Percentiles rank a stretch among this genome's conserved stretches.
Evolutionary conservation across 92 coral and sea anemone genomes (phyloP).

Genomic region (Porites evermanni): DNA sequence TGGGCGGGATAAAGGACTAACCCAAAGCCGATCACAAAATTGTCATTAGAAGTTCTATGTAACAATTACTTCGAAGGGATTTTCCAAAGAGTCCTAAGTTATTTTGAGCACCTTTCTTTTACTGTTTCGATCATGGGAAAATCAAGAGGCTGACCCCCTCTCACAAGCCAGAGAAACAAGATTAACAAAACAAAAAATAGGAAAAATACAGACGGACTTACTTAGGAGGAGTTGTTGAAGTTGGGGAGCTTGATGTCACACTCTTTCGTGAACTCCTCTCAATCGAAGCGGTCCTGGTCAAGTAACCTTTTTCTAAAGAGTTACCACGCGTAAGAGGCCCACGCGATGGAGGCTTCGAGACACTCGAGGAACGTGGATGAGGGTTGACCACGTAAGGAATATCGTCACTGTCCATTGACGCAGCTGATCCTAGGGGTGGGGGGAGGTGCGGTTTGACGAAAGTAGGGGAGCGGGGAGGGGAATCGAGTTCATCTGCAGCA

Average conservation of each 20-base stretch:
- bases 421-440: slow-evolving; percentile 85
- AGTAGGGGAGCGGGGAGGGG: slow-evolving; percentile 94
- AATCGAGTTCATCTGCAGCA: slow-evolving; percentile 93
- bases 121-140: no score
- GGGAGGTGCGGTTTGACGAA: slow-evolving; percentile 77
- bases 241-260: slow-evolving; percentile 16
- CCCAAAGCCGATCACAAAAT: no score
- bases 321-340: slow-evolving; percentile 85
- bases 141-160: no score
- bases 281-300: slow-evolving; percentile 65
- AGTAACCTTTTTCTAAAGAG: slow-evolving; percentile 85
- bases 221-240: slow-evolving; percentile 35
- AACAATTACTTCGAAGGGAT: no score
- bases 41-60: no score
- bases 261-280: slow-evolving; percentile 71
- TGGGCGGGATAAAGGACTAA: no score
- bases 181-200: neutral
- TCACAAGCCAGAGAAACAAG: neutral
- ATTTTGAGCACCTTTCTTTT: no score
- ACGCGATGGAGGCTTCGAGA: slow-evolving; percentile 80
- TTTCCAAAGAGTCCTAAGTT: no score
- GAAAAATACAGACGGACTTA: neutral
- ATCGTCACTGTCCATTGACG: slow-evolving; percentile 80
- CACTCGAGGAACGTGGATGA: slow-evolving; percentile 79
- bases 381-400: slow-evolving; percentile 74